These are phyloP conservation scores for honey bee (Apis mellifera) DNA, from an alignment of 1,140 invertebrate genomes.

Conservation along the genomic window DNA sequence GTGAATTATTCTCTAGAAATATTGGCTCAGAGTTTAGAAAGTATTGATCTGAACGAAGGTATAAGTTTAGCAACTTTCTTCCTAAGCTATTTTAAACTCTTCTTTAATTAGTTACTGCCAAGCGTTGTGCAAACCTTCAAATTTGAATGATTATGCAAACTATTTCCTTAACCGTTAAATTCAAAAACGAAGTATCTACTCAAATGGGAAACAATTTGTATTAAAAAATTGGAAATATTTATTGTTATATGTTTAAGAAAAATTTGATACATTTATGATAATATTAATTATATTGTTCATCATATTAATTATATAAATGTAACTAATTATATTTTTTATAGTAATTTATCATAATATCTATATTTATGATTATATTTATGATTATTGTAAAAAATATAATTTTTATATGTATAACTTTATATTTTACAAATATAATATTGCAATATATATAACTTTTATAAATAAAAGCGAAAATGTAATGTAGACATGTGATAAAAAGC, in stretches of 20 bases:
- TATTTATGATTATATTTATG: no score
- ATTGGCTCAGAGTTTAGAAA: background rate
- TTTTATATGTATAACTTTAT: no score
- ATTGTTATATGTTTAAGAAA: background rate
- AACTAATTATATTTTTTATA: no score
- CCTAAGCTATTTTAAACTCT: conserved; percentile 3
- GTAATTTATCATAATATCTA: no score
- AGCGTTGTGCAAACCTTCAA: background rate
- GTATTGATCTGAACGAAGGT: background rate
- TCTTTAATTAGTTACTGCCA: background rate
- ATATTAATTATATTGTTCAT: no score
- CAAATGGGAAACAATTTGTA: background rate
- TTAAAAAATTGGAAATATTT: background rate
- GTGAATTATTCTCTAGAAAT: background rate
- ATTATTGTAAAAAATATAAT: no score
- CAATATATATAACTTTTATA: no score
- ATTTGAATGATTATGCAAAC: background rate
- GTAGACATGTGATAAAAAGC: no score
- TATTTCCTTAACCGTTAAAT: background rate
- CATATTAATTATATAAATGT: no score
- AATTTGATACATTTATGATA: no score
- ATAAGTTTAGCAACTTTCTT: background rate
- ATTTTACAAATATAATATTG: no score
- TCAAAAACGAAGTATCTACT: background rate
- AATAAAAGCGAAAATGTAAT: no score